Evolutionary conservation across 2,113 vertebrate genomes (phyloP).

Genomic region (Podilymbus podiceps): DNA sequence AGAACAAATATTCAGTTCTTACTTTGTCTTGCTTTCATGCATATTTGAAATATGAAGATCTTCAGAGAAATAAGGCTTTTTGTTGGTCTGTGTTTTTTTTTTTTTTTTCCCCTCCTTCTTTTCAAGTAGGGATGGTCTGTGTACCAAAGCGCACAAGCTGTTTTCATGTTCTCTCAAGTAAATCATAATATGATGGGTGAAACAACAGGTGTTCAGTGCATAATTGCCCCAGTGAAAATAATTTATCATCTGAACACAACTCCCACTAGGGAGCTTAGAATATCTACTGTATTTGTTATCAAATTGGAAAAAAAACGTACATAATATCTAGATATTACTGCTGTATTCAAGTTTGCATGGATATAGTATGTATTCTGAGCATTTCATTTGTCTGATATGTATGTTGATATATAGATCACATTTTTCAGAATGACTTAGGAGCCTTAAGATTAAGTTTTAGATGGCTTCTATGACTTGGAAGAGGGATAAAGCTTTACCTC

Average conservation of each 20-base stretch:
- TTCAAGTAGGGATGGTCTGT: not conserved
- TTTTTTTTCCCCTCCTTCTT: not conserved
- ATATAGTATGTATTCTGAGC: not conserved
- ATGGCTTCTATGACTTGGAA: not conserved
- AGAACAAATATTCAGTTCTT: not conserved
- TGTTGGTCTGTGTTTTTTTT: too few relatives aligned
- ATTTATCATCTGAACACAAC: not conserved
- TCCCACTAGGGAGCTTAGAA: not conserved
- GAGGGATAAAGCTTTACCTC: not conserved
- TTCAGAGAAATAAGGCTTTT: not conserved
- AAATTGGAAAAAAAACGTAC: accelerated
- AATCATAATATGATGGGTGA: slow-evolving; percentile 13
- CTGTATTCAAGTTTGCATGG: not conserved
- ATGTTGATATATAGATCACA: not conserved
- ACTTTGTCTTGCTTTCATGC: not conserved
- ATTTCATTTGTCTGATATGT: not conserved
- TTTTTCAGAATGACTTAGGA: not conserved
- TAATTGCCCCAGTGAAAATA: slow-evolving; percentile 34
- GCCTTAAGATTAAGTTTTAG: not conserved
- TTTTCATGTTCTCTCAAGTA: slow-evolving; percentile 37
- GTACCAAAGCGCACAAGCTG: not conserved
- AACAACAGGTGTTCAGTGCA: slow-evolving; percentile 5
- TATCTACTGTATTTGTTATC: not conserved
- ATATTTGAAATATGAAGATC: not conserved
- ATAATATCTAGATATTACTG: not conserved